Conservation (phyloP, 2,113 vertebrate genomes). For the Antennarius striatus region DNA sequence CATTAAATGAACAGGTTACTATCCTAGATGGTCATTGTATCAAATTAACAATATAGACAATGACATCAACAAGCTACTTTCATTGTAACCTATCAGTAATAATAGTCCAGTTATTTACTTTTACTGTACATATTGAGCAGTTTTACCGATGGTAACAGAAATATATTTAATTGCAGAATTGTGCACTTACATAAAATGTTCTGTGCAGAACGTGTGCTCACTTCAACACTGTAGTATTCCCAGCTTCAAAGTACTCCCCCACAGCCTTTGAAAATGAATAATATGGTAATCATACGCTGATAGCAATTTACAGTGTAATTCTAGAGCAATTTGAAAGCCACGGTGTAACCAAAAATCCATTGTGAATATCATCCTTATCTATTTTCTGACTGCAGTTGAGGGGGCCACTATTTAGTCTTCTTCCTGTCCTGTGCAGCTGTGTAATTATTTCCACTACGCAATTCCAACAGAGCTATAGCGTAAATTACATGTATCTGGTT, state of each 20-base stretch:
- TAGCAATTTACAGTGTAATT: background rate
- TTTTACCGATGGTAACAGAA: too few species aligned
- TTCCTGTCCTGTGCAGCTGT: slow-evolving; percentile 65
- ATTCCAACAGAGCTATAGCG: slow-evolving; percentile 50
- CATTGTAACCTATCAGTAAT: too few species aligned
- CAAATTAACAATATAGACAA: too few species aligned
- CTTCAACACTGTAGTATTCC: background rate
- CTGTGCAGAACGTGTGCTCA: background rate
- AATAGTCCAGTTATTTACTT: too few species aligned
- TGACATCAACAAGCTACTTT: too few species aligned
- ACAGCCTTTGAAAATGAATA: background rate
- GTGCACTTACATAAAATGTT: background rate
- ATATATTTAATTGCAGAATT: background rate
- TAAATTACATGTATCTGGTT: slow-evolving; percentile 69
- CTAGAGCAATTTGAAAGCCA: background rate
- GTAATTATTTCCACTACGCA: slow-evolving; percentile 65
- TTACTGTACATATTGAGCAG: too few species aligned
- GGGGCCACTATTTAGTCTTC: slow-evolving; percentile 43
- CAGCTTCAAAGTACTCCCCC: background rate
- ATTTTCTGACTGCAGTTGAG: slow-evolving; percentile 37
- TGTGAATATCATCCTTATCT: slow-evolving; percentile 27
- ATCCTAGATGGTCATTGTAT: too few species aligned
- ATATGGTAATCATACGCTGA: background rate
- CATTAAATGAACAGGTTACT: too few species aligned
- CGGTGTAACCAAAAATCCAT: background rate